Evolutionary conservation across 2,888 invertebrate genomes (phyloP).

Genomic region (Morpho deidamia): DNA sequence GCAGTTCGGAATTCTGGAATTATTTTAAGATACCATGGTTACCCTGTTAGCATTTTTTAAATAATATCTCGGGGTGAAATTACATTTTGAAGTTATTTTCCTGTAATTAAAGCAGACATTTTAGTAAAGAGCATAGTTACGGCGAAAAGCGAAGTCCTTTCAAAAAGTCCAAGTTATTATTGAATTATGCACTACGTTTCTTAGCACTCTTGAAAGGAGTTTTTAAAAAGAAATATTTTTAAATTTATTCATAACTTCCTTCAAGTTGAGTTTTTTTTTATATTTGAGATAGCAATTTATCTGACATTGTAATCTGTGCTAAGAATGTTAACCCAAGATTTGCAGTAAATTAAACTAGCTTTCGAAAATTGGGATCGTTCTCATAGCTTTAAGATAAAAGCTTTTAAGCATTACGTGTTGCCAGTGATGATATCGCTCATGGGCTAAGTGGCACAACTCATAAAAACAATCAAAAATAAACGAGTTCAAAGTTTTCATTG

Average conservation of each 20-base stretch:
- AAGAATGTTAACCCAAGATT: no score
- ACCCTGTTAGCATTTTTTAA: not conserved
- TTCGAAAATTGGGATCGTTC: no score
- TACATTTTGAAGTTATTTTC: conserved; percentile 1
- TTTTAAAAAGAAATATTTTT: not conserved
- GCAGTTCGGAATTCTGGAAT: not conserved
- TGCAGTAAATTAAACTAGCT: no score
- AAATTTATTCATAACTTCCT: not conserved
- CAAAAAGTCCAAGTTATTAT: not conserved
- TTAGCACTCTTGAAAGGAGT: not conserved
- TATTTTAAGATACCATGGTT: not conserved
- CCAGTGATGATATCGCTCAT: no score
- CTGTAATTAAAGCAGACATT: not conserved
- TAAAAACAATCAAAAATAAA: no score
- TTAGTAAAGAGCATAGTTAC: not conserved
- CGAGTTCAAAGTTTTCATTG: no score
- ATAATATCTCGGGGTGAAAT: not conserved
- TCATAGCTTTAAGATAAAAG: no score
- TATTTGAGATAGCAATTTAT: no score
- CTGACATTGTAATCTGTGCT: no score
- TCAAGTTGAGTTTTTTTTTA: no score
- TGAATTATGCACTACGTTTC: not conserved
- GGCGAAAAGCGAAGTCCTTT: not conserved
- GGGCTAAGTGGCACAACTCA: no score
- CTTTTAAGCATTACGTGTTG: no score